Conservation (phyloP, 1,140 invertebrate species). For the Ooceraea biroi region DNA sequence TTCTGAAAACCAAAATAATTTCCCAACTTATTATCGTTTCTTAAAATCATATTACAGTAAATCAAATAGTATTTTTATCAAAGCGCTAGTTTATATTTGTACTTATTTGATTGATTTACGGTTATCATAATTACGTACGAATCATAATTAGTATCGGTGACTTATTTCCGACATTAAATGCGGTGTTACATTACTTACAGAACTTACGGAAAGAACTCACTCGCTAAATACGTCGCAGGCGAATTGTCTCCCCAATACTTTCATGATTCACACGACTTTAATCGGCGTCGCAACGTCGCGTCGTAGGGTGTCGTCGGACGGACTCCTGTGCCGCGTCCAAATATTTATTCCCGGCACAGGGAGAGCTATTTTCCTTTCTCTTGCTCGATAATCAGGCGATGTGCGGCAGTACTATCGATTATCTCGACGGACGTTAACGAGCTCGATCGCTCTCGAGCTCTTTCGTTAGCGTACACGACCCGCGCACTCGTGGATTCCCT, state of each 20-base stretch:
- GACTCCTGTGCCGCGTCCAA: slow-evolving; percentile 9
- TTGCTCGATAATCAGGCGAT: slow-evolving; percentile 45
- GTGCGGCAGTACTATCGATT: slow-evolving; percentile 68
- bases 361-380: slow-evolving; percentile 46
- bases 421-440: slow-evolving; percentile 72
- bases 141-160: background rate
- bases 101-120: background rate
- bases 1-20: background rate
- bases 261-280: background rate
- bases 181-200: background rate
- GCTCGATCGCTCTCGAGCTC: slow-evolving; percentile 65
- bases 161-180: no score
- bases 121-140: background rate
- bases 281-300: background rate
- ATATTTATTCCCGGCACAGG: slow-evolving; percentile 46
- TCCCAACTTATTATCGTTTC: background rate
- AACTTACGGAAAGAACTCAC: background rate
- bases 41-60: background rate
- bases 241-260: background rate
- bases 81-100: background rate
- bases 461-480: slow-evolving; percentile 69
- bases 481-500: slow-evolving; percentile 58
- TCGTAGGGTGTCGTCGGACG: background rate
- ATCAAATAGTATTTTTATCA: background rate
- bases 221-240: background rate